These are phyloP conservation scores for Amblyjoppa proteus DNA, from an alignment of 2,888 invertebrate species.

Conservation along the genomic window DNA sequence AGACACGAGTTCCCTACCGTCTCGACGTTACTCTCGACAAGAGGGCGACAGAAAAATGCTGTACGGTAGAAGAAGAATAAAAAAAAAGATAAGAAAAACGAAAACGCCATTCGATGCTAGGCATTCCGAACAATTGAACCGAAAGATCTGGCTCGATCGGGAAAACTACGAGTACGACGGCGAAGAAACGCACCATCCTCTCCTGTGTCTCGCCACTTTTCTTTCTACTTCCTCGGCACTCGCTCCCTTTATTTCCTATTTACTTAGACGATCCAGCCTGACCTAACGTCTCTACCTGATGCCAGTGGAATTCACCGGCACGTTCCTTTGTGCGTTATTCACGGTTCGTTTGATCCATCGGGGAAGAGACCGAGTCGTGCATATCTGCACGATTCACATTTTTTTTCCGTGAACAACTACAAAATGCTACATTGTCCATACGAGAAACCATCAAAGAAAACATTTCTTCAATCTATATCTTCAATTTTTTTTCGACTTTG, in stretches of 20 bases:
- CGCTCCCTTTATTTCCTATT: constrained; percentile 29
- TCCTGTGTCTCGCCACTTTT: constrained; percentile 47
- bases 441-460: constrained; percentile 5
- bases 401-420: background rate
- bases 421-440: constrained; percentile 17
- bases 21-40: constrained; percentile 27
- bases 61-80: background rate
- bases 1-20: constrained; percentile 24
- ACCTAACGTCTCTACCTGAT: constrained; percentile 56
- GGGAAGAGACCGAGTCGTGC: constrained; percentile 37
- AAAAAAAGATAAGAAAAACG: background rate
- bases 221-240: constrained; percentile 23
- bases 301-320: constrained; percentile 62
- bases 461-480: background rate
- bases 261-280: constrained; percentile 61
- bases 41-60: constrained; percentile 49
- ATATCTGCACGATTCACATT: constrained; percentile 6
- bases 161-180: constrained; percentile 13
- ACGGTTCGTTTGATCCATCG: constrained; percentile 65
- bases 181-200: constrained; percentile 39
- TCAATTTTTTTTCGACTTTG: background rate
- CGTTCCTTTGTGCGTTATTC: constrained; percentile 61
- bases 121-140: constrained; percentile 67
- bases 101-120: constrained; percentile 48
- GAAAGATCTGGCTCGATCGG: constrained; percentile 58